Conservation (phyloP, 2,797 vertebrate genomes). For the Gymnothorax javanicus region DNA sequence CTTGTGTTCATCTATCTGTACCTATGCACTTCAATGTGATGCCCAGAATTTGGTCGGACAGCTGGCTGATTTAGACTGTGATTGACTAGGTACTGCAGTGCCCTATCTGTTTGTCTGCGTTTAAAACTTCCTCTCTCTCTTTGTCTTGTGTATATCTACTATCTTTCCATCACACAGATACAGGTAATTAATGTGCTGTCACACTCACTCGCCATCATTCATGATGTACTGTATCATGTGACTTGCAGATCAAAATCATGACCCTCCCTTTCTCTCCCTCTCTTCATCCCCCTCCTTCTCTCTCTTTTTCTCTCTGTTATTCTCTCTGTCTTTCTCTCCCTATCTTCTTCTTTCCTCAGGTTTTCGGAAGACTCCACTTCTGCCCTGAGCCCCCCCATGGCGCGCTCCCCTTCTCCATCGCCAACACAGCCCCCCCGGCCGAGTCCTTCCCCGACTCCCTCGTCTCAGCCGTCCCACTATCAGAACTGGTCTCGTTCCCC, state of each 20-base stretch:
- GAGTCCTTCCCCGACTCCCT: conserved; percentile 69
- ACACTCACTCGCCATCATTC: conserved; percentile 40
- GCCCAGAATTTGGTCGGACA: neutral
- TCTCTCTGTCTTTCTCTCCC: conserved; percentile 41
- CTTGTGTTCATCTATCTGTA: neutral
- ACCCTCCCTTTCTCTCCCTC: conserved; percentile 47
- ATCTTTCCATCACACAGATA: conserved; percentile 48
- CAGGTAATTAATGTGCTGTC: conserved; percentile 52
- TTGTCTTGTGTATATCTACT: conserved; percentile 48
- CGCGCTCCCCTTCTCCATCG: conserved; percentile 71
- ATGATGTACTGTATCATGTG: neutral
- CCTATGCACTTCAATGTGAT: neutral
- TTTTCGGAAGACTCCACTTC: conserved; percentile 76
- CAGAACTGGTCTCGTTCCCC: conserved; percentile 72
- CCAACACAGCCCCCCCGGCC: conserved; percentile 74
- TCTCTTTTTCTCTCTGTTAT: conserved; percentile 45
- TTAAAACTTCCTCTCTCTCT: conserved; percentile 55
- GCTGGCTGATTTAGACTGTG: neutral
- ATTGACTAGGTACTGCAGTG: neutral
- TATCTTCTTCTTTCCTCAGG: conserved; percentile 51
- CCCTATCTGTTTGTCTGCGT: conserved; percentile 15
- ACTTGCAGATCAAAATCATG: neutral
- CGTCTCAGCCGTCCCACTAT: conserved; percentile 69
- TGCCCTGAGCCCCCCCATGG: conserved; percentile 69
- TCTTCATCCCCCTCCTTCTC: conserved; percentile 48